These are phyloP conservation scores for Lithophane socia DNA, from an alignment of 2,888 invertebrate species.

Conservation along the genomic window DNA sequence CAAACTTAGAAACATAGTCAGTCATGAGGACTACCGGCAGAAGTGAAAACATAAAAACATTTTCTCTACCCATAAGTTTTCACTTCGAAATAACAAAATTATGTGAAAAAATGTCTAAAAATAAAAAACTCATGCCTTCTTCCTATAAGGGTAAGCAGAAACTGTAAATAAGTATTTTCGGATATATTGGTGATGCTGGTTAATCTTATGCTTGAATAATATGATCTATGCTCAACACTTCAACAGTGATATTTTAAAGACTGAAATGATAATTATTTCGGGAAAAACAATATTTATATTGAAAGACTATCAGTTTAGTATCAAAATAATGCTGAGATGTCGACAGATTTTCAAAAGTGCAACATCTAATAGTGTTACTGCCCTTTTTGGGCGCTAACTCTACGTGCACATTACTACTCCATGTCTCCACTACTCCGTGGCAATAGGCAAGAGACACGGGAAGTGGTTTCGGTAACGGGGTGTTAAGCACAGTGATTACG, in stretches of 20 bases:
- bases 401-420: slow-evolving; percentile 4
- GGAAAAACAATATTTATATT: background rate
- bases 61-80: too few species aligned
- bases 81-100: too few species aligned
- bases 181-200: too few species aligned
- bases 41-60: too few species aligned
- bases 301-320: background rate
- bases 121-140: too few species aligned
- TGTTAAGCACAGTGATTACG: slow-evolving; percentile 73
- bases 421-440: slow-evolving; percentile 16
- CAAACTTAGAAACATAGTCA: too few species aligned
- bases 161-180: too few species aligned
- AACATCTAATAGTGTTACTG: background rate
- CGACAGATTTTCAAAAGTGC: background rate
- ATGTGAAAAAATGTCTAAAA: too few species aligned
- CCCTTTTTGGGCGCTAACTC: too few species aligned
- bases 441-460: slow-evolving; percentile 60
- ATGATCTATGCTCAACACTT: background rate
- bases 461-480: slow-evolving; percentile 68
- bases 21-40: too few species aligned
- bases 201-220: too few species aligned
- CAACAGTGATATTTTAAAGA: background rate
- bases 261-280: background rate
- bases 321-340: background rate
- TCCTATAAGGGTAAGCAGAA: too few species aligned